Evolutionary conservation across 2,113 vertebrate species (phyloP).

Genomic region (Turdus rufiventris): DNA sequence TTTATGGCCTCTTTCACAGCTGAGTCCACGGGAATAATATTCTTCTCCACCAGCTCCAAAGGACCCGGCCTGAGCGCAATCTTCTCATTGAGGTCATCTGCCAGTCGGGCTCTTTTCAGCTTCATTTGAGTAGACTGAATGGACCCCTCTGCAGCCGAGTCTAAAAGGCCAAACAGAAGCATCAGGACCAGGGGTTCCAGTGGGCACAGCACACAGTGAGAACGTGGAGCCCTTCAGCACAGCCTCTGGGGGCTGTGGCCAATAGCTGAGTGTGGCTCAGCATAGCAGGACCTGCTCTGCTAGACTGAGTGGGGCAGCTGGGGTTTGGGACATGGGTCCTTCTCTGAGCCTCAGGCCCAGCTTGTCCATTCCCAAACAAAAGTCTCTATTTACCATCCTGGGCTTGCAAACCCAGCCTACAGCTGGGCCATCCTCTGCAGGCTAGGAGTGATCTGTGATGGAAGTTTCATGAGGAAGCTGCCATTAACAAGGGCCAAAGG

Average conservation of each 20-base stretch:
- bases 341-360: not conserved
- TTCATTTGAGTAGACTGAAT: slow-evolving; percentile 85
- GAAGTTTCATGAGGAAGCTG: not conserved
- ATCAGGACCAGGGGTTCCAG: not conserved
- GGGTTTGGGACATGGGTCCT: not conserved
- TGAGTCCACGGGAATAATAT: slow-evolving; percentile 86
- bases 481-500: not conserved
- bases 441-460: not conserved
- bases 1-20: slow-evolving; percentile 84
- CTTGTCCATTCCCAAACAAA: not conserved
- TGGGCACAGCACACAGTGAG: not conserved
- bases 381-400: not conserved
- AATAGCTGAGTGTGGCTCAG: not conserved
- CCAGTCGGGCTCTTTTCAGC: slow-evolving; percentile 87
- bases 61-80: slow-evolving; percentile 88
- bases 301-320: not conserved
- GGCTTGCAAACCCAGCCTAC: not conserved
- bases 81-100: slow-evolving; percentile 89
- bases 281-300: not conserved
- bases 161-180: slow-evolving; percentile 65
- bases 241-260: not conserved
- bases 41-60: slow-evolving; percentile 91
- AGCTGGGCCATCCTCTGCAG: not conserved
- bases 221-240: not conserved
- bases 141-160: slow-evolving; percentile 77